phyloP scores from a whole-genome alignment of 1,140 invertebrate species.

The Scaptomyza graminum region DNA sequence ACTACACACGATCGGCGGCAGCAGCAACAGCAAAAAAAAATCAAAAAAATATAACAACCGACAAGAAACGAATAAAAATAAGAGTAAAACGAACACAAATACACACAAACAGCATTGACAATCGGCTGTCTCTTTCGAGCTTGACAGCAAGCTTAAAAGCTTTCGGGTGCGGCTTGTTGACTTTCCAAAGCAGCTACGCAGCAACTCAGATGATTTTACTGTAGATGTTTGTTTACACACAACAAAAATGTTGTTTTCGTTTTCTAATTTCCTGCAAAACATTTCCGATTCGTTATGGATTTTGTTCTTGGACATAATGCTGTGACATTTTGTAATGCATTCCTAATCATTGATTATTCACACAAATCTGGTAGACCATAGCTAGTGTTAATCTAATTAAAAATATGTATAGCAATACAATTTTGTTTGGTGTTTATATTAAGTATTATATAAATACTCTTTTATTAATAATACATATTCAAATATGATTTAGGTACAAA shows the following conservation, averaged over 20 bases:
- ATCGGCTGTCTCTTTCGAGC: constrained; percentile 25
- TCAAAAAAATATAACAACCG: constrained; percentile 9
- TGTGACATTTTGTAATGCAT: not conserved
- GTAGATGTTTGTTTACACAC: not conserved
- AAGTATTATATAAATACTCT: not conserved
- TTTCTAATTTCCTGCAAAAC: not conserved
- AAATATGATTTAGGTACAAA: not conserved
- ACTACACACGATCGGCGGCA: constrained; percentile 36
- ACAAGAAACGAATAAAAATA: constrained; percentile 48
- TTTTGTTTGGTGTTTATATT: not conserved
- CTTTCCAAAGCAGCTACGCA: constrained; percentile 31
- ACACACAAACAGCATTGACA: constrained; percentile 9
- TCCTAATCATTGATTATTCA: not conserved
- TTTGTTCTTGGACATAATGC: not conserved
- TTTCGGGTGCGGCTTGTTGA: constrained; percentile 29
- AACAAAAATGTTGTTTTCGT: not conserved
- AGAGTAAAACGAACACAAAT: constrained; percentile 29
- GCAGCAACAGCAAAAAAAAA: constrained; percentile 9
- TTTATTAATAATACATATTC: not conserved
- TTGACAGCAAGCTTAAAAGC: constrained; percentile 46
- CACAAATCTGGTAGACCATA: not conserved
- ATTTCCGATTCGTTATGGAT: constrained; percentile 3
- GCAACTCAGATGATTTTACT: not conserved
- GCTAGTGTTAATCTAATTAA: not conserved
- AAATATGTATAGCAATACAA: not conserved